Evolutionary conservation across 2,113 vertebrate species (phyloP).

Genomic region (Dromas ardeola): DNA sequence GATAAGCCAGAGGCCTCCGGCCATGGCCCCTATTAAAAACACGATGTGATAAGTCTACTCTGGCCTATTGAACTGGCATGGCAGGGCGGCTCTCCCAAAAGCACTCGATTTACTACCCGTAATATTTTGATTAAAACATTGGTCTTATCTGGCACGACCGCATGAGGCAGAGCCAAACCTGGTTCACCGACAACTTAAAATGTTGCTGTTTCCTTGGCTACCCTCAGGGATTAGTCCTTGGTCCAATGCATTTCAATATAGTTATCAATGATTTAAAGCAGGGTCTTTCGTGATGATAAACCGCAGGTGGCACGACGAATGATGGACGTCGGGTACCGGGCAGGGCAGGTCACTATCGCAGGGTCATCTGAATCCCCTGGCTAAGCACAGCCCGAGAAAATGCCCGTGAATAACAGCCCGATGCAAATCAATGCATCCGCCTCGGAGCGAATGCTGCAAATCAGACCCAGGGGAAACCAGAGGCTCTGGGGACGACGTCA

Average conservation of each 20-base stretch:
- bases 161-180: neutral
- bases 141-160: neutral
- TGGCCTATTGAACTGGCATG: neutral
- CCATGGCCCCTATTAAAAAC: neutral
- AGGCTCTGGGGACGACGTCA: neutral
- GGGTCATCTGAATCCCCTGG: neutral
- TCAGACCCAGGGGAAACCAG: neutral
- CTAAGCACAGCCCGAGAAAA: neutral
- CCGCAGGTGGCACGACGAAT: fast-evolving
- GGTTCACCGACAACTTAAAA: neutral
- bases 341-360: neutral
- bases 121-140: slow-evolving; percentile 35
- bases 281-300: neutral
- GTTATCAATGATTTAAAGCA: neutral
- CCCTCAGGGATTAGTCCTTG: neutral
- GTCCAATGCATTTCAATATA: neutral
- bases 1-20: neutral
- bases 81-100: neutral
- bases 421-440: neutral
- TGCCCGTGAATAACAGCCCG: fast-evolving
- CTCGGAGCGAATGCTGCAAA: neutral
- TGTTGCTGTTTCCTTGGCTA: neutral
- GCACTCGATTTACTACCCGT: neutral
- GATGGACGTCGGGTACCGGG: fast-evolving
- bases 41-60: neutral